phyloP scores from a whole-genome alignment of 2,888 invertebrate genomes.

The Trilocha varians region DNA sequence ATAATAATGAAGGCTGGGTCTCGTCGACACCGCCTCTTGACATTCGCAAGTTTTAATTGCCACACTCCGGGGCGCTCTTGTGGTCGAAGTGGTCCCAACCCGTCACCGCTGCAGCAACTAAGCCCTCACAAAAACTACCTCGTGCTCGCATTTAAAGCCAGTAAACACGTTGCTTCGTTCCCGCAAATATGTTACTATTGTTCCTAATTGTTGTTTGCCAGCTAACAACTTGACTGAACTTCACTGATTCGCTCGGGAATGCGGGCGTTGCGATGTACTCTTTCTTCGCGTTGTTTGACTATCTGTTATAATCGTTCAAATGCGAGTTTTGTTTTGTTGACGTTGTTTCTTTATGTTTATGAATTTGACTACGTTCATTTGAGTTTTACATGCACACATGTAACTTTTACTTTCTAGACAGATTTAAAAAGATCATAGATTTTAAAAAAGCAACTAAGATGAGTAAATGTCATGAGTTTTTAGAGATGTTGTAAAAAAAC shows the following conservation, averaged over 20 bases:
- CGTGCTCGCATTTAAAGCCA: conserved; percentile 28
- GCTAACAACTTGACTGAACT: conserved; percentile 8
- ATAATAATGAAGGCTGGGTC: conserved; percentile 46
- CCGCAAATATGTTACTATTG: conserved; percentile 21
- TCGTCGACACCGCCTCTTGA: conserved; percentile 47
- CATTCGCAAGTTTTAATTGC: conserved; percentile 73
- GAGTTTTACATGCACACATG: too few relatives aligned
- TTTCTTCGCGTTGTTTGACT: neutral
- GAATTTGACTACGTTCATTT: too few relatives aligned
- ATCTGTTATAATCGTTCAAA: neutral
- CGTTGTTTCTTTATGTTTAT: neutral
- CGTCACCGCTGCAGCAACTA: conserved; percentile 37
- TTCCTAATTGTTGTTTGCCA: conserved; percentile 9
- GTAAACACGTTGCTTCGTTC: conserved; percentile 29
- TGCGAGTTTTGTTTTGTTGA: neutral
- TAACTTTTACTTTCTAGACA: too few relatives aligned
- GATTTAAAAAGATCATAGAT: too few relatives aligned
- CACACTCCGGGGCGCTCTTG: conserved; percentile 51
- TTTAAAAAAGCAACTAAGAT: too few relatives aligned
- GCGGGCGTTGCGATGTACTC: conserved; percentile 4
- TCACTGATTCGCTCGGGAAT: conserved; percentile 14
- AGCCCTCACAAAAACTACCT: conserved; percentile 44
- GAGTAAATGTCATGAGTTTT: too few relatives aligned
- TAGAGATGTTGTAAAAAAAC: too few relatives aligned
- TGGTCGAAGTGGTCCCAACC: conserved; percentile 47